phyloP scores from a whole-genome alignment of 2,113 vertebrate species.

The Scatophagus argus region DNA sequence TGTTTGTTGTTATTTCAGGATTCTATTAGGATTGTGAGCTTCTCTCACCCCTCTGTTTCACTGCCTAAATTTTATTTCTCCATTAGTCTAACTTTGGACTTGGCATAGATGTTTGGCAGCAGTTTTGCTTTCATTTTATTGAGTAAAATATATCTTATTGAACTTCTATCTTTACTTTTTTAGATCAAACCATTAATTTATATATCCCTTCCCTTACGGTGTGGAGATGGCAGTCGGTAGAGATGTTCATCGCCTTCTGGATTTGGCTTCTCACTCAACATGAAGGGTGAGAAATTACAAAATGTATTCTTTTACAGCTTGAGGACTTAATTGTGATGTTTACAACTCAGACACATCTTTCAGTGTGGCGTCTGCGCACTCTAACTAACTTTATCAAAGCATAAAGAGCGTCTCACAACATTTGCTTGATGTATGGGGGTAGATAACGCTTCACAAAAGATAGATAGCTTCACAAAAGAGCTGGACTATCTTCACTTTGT shows the following conservation, averaged over 20 bases:
- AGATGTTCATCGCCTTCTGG: neutral
- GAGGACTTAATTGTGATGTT: slow-evolving; percentile 45
- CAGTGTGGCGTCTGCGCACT: neutral
- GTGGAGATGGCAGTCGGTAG: too few relatives aligned
- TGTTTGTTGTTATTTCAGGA: slow-evolving; percentile 16
- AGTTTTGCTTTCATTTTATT: neutral
- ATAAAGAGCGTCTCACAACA: slow-evolving; percentile 62
- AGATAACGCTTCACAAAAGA: slow-evolving; percentile 60
- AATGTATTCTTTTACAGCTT: slow-evolving; percentile 1
- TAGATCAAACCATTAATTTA: neutral
- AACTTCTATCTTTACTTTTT: neutral
- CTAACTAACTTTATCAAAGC: slow-evolving; percentile 22
- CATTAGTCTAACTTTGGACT: slow-evolving; percentile 22
- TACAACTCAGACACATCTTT: slow-evolving; percentile 35
- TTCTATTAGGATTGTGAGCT: neutral
- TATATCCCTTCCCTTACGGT: too few relatives aligned
- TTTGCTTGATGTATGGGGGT: slow-evolving; percentile 65
- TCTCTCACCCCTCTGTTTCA: neutral
- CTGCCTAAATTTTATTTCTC: neutral
- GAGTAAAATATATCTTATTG: neutral
- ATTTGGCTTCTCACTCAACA: neutral
- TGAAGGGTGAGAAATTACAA: neutral
- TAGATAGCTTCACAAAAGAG: slow-evolving; percentile 58
- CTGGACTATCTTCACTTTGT: slow-evolving; percentile 64
- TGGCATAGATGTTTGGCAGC: slow-evolving; percentile 16